Base-by-base conservation (phyloP, 2,797 vertebrate genomes). In the Craterocephalus amniculus region DNA sequence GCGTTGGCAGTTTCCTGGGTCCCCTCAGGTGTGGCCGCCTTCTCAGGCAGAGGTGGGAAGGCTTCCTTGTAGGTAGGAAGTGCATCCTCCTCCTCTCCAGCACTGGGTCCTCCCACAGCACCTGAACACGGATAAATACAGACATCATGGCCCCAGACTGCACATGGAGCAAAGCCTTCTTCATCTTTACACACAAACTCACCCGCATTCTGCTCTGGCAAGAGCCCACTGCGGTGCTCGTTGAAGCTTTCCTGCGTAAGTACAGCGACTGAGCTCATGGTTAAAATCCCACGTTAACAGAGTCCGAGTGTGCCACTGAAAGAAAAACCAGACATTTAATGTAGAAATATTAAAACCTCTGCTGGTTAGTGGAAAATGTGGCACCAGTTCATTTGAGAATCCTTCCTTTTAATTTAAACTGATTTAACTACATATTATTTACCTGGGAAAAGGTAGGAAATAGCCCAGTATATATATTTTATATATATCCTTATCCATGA, bases 251-350 rank as follows among this genome's bases (percentile, higher is more conserved):
- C 98, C 91, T 98, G 98, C 92, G 98, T 99, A 96, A 99, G 95
- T 95, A 99, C 98, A 93, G 98, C 98, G 91, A 99, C 97, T 80
- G 98, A 99, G 96, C 98, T 99, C 98, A 99, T 99, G 95, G 95
- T 96, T 91, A 94, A 96, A 95, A 96, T 96, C 94, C 94, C 95
- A 95, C 95, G 93, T 88, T 92, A 94, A 96, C 96, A 92, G 92
- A 96, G 95, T 98, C 96, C 95, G 94, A 96, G 96, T 95, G 95
- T 96, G 95, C 94, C 96, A 97, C 98, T 99, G 83, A 18, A 86
- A 85, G 40, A 3, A 71, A 7, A 57, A 22, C n/a, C 12, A 48
- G 6, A 18, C 31, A 32, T 32, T n/a, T n/a, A n/a, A n/a, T n/a
- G n/a, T n/a, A n/a, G n/a, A 36, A 36, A 36, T 12, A 36, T 12